Base-by-base conservation (phyloP, 2,888 invertebrate species). In the Drosophila basisetae region DNA sequence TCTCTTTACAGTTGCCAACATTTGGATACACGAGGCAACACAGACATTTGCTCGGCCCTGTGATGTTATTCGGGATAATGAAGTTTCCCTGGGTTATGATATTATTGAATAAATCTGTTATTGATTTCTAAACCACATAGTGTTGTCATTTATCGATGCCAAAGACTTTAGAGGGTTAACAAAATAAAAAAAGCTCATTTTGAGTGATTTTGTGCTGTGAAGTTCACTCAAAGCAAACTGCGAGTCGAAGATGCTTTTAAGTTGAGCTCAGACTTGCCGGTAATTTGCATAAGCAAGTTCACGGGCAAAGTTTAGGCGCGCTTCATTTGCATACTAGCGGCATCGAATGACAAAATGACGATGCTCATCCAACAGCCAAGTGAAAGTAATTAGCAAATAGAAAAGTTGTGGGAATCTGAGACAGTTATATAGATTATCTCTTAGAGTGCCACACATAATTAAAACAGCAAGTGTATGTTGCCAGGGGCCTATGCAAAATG, bases 1-100 rank as follows among this genome's bases (percentile, higher is more conserved):
- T 53, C 63, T 58, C 33, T 39, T 83, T 82, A 11, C 73, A 96
- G 96, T 97, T 73, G 96, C 96, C 22, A 98, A 98, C 93, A 97
- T 97, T 94, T 98, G 98, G 97, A 95, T 98, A 60, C 97, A 97
- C 92, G 97, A 97, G 91, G 92, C 95, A 78, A 97, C 97, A 30
- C 97, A 98, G 93, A 97, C 97, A 92, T 96, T 97, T 91, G 92
- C 92, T 54, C 93, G 95, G 88, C 95, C 95, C 3, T 95, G 95
- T 85, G 85, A 79, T 41, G 67, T 91, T 55, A 56, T 82, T 49
- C 88, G 87, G 63, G 92, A 92, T 73, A 78, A 91, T 78, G 91
- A 91, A 66, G 65, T 83, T 53, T 92, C 92, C 11, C 53, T 89
- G 16, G 68, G 79, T 53, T 92, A 91, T 78, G 74, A 76, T 50